Evolutionary conservation across 2,797 vertebrate species (phyloP).

Genomic region (Anguilla megastoma): DNA sequence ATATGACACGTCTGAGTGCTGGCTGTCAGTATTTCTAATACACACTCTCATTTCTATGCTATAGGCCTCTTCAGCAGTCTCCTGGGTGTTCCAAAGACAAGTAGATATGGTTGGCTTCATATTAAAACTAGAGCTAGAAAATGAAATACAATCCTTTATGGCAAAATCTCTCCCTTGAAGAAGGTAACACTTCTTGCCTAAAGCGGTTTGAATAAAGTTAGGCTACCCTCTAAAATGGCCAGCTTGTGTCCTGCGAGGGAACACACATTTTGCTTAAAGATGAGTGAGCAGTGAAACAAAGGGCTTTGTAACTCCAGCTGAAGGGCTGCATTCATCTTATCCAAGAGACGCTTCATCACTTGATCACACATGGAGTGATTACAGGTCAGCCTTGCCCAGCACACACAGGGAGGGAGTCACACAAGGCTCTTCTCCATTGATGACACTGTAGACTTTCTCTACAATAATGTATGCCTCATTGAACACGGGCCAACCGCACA

Average conservation of each 20-base stretch:
- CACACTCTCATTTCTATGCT: neutral
- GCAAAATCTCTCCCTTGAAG: neutral
- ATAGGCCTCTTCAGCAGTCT: neutral
- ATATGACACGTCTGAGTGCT: no score
- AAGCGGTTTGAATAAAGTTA: neutral
- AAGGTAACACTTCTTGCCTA: neutral
- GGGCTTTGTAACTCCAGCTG: neutral
- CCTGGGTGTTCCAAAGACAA: neutral
- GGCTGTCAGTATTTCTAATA: neutral
- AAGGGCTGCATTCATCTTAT: conserved; percentile 1
- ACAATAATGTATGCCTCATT: neutral
- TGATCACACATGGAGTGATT: neutral
- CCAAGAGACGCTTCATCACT: conserved; percentile 5
- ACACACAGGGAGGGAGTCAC: neutral
- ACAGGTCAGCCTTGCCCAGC: neutral
- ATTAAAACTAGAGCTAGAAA: neutral
- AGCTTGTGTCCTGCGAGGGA: neutral
- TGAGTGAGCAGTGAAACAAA: conserved; percentile 15
- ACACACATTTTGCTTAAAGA: neutral
- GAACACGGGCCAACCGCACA: neutral
- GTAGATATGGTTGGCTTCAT: neutral
- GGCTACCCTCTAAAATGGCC: neutral
- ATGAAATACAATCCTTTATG: neutral
- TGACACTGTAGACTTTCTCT: neutral
- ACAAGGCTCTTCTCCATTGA: neutral